Evolutionary conservation across 2,797 vertebrate genomes (phyloP).

Genomic region (Dendrocincla tyrannina): DNA sequence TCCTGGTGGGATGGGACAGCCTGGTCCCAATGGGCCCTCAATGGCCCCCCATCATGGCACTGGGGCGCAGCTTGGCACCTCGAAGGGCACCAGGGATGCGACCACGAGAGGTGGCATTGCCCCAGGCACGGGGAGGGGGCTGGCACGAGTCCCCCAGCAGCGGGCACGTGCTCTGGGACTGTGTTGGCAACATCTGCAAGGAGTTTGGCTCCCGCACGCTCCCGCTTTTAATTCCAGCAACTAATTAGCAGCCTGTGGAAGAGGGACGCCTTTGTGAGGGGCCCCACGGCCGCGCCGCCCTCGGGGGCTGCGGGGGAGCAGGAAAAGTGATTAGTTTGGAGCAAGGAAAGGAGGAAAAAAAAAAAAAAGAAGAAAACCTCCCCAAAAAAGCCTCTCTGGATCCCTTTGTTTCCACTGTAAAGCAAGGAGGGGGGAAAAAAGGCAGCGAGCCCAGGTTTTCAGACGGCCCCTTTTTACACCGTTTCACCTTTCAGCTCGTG

Average conservation of each 20-base stretch:
- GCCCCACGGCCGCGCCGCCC: neutral
- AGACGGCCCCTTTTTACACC: neutral
- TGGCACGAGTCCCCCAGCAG: neutral
- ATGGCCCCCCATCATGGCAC: too few relatives aligned
- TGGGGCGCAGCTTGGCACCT: neutral
- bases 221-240: neutral
- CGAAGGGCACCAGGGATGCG: fast-evolving
- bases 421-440: neutral
- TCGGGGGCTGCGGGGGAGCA: neutral
- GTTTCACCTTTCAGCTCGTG: neutral
- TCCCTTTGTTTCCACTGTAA: neutral
- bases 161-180: neutral
- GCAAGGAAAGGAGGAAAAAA: fast-evolving
- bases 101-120: fast-evolving
- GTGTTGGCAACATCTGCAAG: neutral
- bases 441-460: neutral
- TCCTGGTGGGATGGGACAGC: fast-evolving
- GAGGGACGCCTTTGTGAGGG: neutral
- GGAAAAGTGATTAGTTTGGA: neutral
- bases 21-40: fast-evolving
- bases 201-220: neutral
- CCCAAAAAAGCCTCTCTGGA: neutral
- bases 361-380: fast-evolving
- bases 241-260: constrained; percentile 14
- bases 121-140: neutral